Conservation (phyloP, 2,797 vertebrate species). For the Eulemur albifrons region DNA sequence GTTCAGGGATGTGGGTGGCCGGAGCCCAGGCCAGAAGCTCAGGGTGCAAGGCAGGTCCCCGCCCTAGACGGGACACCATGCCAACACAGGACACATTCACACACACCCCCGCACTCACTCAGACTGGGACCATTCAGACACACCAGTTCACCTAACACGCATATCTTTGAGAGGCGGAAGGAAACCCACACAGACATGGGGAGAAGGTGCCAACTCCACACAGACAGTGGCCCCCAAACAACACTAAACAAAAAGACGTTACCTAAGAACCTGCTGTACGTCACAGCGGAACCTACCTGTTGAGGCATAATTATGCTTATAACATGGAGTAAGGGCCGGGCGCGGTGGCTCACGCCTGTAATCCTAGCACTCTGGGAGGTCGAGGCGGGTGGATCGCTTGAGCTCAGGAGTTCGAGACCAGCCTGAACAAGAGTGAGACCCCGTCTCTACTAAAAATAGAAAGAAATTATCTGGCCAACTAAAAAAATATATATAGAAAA, state of each 20-base stretch:
- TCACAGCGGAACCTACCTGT: neutral
- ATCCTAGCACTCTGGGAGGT: too few relatives aligned
- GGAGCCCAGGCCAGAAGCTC: neutral
- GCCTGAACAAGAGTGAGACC: too few relatives aligned
- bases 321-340: neutral
- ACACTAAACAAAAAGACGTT: neutral
- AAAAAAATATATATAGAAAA: too few relatives aligned
- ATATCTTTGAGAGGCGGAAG: neutral
- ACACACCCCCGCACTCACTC: neutral
- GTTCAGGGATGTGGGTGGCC: neutral
- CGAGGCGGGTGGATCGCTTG: too few relatives aligned
- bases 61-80: neutral
- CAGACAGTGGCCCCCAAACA: neutral
- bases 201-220: neutral
- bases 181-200: neutral
- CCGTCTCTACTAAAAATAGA: too few relatives aligned
- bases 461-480: too few relatives aligned
- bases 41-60: neutral
- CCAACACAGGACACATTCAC: neutral
- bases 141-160: neutral
- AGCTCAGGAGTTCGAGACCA: too few relatives aligned
- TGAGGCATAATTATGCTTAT: neutral
- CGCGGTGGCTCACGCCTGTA: too few relatives aligned
- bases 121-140: neutral
- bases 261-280: neutral